Conservation (phyloP, 2,113 vertebrate genomes). For the Copsychus sechellarum region DNA sequence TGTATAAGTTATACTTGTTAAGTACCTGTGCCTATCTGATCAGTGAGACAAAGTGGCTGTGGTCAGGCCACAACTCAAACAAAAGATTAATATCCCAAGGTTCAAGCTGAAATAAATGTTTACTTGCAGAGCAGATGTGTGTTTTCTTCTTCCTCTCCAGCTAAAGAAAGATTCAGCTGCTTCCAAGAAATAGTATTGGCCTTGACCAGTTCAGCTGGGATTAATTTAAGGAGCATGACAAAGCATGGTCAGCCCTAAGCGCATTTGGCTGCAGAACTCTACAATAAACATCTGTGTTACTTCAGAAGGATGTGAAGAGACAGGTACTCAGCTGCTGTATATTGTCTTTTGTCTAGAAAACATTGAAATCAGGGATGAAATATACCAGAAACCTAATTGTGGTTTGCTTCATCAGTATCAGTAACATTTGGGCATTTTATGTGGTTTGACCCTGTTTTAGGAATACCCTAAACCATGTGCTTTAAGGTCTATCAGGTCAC, state of each 20-base stretch:
- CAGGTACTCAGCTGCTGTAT: neutral
- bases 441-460: neutral
- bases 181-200: neutral
- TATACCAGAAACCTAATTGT: neutral
- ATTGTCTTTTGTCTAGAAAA: neutral
- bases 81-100: neutral
- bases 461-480: neutral
- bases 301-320: rapidly evolving
- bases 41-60: neutral
- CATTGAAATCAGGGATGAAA: neutral
- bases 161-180: neutral
- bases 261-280: neutral
- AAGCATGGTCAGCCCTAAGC: neutral
- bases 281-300: neutral
- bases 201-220: neutral
- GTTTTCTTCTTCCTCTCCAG: neutral
- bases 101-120: neutral
- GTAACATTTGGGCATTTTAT: neutral
- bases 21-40: neutral
- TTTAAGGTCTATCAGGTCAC: neutral
- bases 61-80: neutral
- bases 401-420: neutral
- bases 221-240: neutral
- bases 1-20: neutral
- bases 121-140: neutral